Evolutionary conservation across 2,113 vertebrate genomes (phyloP), one percentile per base, ranked within the genome.

Genomic region (Rafetus swinhoei): DNA sequence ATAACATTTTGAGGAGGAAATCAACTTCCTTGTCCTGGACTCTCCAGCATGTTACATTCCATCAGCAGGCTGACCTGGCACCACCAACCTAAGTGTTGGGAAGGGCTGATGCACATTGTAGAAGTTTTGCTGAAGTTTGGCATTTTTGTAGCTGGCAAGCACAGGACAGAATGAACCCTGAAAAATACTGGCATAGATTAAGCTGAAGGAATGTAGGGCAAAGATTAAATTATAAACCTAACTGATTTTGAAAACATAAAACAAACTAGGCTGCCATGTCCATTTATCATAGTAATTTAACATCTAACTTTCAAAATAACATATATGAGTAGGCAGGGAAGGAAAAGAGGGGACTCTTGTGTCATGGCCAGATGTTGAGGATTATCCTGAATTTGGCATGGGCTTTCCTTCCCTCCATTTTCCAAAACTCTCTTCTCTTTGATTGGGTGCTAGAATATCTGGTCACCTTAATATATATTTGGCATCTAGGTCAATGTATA

Each of bases 201-300:
- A 1, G 79, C 24, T 81, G 53, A 25, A 95, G 90, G 96, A 96
- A 96, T 91, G 91, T 3, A 81, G 85, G 76, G 72, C 57, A 39
- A 59, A 62, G 80, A 91, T 72, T 86, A 50, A 87, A 91, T 84
- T 19, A 62, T 50, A 88, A 85, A 72, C 72, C 45, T 8, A 24
- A 86, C 21, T 2, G 77, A 10, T 29, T 87, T n/a, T 27, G 81
- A 91, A 62, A 86, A 91, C 56, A 93, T 35, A 85, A 69, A 94
- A 72, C 88, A 57, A 77, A 86, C 76, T 86, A 87, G 86, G 79
- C 27, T 79, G 52, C 15, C 83, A 27, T 32, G 83, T 82, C 11
- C 14, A 7, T 35, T 87, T 22, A 77, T 32, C 52, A 1, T 0
- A 22, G n/a, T 5, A 3, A 0, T 27, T 74, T 3, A 4, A n/a